Evolutionary conservation across 2,888 invertebrate genomes (phyloP), one percentile per base, ranked within the genome.

Genomic region (Torymus tubicola): DNA sequence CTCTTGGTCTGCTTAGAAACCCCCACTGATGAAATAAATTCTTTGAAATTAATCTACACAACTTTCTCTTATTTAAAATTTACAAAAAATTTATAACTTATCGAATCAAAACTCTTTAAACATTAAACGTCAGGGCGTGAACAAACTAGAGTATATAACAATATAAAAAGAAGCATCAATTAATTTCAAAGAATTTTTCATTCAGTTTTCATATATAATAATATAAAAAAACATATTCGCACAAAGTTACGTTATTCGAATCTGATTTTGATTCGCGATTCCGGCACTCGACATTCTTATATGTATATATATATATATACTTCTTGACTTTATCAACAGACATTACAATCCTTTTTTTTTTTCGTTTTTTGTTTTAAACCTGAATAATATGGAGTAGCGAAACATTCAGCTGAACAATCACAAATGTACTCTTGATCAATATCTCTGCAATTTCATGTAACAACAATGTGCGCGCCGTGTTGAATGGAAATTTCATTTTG

Each of bases 401-500:
- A 85, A 85, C 84, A 85, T 84, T 83, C 81, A 82, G 82, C 81
- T 78, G 83, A 85, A 84, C 80, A 77, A 84, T 82, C 84, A 84
- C 83, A 85, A 85, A 83, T 86, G 82, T 84, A 84, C 85, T 83
- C 81, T 85, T 83, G 81, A 83, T 79, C 74, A 81, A 86, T 81
- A 82, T 84, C 85, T 86, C 83, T 82, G 82, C 82, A 81, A 84
- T 82, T 87, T 86, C 84, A 78, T 81, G 77, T 84, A 86, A 86
- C 83, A 87, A 87, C 83, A 84, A 84, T 86, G 85, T 87, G 87
- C 84, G 87, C 85, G 84, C 85, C 84, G 83, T 84, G 84, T 86
- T 81, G 80, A 84, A 82, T 77, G 80, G 84, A 81, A 84, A 84
- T 84, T 85, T 85, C 61, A 83, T 72, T 82, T 83, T 82, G 67